These are phyloP conservation scores for Hanleya hanleyi DNA, from an alignment of 2,888 invertebrate species.

Conservation along the genomic window DNA sequence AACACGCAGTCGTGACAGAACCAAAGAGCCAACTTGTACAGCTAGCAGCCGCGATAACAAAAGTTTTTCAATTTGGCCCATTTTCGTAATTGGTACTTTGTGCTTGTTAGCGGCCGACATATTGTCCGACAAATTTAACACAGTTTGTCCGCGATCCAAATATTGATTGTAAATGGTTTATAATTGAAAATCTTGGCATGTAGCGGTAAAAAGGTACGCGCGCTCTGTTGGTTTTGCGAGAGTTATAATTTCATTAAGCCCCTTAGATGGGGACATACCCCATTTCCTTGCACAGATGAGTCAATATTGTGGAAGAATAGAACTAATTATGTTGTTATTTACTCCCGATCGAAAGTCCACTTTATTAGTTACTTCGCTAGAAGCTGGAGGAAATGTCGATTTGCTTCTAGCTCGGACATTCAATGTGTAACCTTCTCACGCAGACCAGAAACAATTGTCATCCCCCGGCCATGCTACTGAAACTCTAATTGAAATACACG, in stretches of 20 bases:
- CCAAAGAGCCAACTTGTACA: not conserved
- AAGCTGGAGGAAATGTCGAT: slow-evolving; percentile 7
- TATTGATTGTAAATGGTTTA: slow-evolving; percentile 14
- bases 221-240: slow-evolving; percentile 6
- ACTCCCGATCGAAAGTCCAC: slow-evolving; percentile 9
- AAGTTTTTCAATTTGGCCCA: slow-evolving; percentile 15
- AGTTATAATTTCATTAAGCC: slow-evolving; percentile 14
- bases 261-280: not conserved
- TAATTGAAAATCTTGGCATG: slow-evolving; percentile 14
- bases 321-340: slow-evolving; percentile 10
- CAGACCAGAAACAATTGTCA: not conserved
- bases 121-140: slow-evolving; percentile 9
- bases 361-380: slow-evolving; percentile 5
- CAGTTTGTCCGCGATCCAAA: slow-evolving; percentile 11
- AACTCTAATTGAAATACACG: not conserved
- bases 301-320: slow-evolving; percentile 9
- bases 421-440: not conserved
- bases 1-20: slow-evolving; percentile 11
- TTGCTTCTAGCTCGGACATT: not conserved
- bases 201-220: slow-evolving; percentile 10
- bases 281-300: slow-evolving; percentile 10
- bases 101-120: slow-evolving; percentile 6
- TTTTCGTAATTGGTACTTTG: slow-evolving; percentile 14
- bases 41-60: slow-evolving; percentile 8
- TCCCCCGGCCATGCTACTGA: not conserved